These are phyloP conservation scores for Rhea americana DNA, from an alignment of 2,113 vertebrate genomes.

Conservation along the genomic window DNA sequence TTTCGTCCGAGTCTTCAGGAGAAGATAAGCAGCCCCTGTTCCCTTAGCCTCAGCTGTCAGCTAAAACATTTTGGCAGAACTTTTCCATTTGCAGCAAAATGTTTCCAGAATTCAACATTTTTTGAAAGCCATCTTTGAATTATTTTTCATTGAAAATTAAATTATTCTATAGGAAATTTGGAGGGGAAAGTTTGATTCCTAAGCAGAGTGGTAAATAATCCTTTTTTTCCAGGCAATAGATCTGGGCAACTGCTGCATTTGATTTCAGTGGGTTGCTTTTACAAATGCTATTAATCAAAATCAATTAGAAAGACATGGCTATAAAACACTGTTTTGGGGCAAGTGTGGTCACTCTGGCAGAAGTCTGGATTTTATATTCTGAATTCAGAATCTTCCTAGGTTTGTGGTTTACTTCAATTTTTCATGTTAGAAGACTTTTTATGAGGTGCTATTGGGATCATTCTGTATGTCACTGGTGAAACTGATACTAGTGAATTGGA, in stretches of 20 bases:
- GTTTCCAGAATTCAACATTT: background rate
- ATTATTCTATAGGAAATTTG: background rate
- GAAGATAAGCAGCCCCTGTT: background rate
- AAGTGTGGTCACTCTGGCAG: background rate
- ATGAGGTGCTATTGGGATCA: background rate
- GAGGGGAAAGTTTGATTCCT: background rate
- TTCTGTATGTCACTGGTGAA: background rate
- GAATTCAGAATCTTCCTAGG: background rate
- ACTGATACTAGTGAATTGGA: background rate
- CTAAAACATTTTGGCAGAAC: background rate
- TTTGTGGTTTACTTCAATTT: background rate
- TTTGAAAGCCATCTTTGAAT: background rate
- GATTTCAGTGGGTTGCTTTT: background rate
- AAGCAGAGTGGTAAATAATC: background rate
- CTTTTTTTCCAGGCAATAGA: background rate
- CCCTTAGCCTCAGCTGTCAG: background rate
- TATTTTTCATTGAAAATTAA: background rate
- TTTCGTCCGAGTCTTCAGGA: background rate
- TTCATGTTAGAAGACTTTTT: background rate
- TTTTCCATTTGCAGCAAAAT: background rate
- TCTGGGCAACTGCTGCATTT: background rate
- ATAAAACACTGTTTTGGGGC: background rate
- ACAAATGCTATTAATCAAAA: background rate
- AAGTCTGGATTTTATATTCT: background rate
- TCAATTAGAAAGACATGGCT: background rate